Evolutionary conservation across 2,888 invertebrate genomes (phyloP).

Genomic region (Bursaphelenchus okinawaensis): DNA sequence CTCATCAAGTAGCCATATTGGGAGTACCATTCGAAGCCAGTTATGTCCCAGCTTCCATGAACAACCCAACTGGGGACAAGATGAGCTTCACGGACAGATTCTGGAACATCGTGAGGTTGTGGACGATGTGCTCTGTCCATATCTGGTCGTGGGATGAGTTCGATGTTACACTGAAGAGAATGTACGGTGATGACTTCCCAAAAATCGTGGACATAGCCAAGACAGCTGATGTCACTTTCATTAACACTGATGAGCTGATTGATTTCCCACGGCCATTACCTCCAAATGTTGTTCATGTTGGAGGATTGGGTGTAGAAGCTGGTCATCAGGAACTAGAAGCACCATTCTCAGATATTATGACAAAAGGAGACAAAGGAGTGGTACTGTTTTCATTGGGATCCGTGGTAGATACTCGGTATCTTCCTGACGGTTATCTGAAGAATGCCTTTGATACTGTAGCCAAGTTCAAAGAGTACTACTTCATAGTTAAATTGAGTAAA

Average conservation of each 20-base stretch:
- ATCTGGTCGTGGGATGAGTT: not conserved
- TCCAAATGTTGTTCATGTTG: constrained; percentile 38
- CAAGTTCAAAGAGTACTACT: constrained; percentile 33
- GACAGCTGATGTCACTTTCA: constrained; percentile 38
- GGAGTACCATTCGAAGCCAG: constrained; percentile 19
- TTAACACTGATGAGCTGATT: constrained; percentile 37
- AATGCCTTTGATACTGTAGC: constrained; percentile 29
- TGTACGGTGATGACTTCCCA: constrained; percentile 33
- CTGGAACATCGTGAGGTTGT: not conserved
- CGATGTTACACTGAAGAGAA: not conserved
- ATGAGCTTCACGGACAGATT: constrained; percentile 14
- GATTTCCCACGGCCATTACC: constrained; percentile 38
- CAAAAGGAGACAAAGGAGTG: constrained; percentile 31
- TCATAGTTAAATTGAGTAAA: constrained; percentile 35
- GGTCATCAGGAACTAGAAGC: not conserved
- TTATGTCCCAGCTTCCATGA: constrained; percentile 10
- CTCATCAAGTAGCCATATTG: constrained; percentile 6
- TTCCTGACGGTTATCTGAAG: constrained; percentile 28
- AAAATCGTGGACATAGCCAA: constrained; percentile 24
- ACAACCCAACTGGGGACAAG: constrained; percentile 12
- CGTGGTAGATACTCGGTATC: constrained; percentile 28
- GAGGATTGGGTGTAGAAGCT: constrained; percentile 24
- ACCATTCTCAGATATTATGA: constrained; percentile 28
- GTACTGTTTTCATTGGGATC: constrained; percentile 40
- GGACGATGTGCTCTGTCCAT: not conserved